Conservation (phyloP, 2,888 invertebrate species). For the Hypomecis punctinalis region DNA sequence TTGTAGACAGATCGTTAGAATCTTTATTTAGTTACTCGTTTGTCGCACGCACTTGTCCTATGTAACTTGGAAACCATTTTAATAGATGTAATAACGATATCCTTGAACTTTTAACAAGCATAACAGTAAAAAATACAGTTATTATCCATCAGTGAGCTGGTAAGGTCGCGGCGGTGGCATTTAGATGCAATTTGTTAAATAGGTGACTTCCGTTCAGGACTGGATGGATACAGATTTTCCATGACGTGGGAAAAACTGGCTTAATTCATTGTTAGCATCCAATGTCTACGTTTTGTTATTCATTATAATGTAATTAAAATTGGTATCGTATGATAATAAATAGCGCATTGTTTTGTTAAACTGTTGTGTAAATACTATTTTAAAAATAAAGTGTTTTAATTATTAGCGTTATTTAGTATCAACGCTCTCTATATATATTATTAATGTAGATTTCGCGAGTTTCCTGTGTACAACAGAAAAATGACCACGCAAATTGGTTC, state of each 20-base stretch:
- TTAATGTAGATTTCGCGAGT: too few relatives aligned
- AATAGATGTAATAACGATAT: not conserved
- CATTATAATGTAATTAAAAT: not conserved
- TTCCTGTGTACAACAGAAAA: too few relatives aligned
- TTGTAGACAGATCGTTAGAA: too few relatives aligned
- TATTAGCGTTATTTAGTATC: too few relatives aligned
- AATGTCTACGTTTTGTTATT: not conserved
- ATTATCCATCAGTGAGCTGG: constrained; percentile 23
- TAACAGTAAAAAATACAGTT: constrained; percentile 30
- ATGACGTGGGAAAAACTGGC: constrained; percentile 20
- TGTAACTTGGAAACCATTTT: too few relatives aligned
- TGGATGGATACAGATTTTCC: constrained; percentile 27
- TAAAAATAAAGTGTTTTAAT: too few relatives aligned
- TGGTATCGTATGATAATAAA: not conserved
- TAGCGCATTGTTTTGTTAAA: too few relatives aligned
- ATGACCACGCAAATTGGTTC: too few relatives aligned
- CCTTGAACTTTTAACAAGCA: constrained; percentile 38
- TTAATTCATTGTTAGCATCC: constrained; percentile 7
- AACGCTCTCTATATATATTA: too few relatives aligned
- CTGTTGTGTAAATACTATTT: too few relatives aligned
- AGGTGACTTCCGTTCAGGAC: constrained; percentile 36
- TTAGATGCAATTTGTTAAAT: constrained; percentile 44
- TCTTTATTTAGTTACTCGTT: too few relatives aligned
- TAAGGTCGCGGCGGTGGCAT: constrained; percentile 36
- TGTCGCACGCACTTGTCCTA: too few relatives aligned